phyloP scores from a whole-genome alignment of 2,797 vertebrate species.

The Brachyrhaphis roseni region DNA sequence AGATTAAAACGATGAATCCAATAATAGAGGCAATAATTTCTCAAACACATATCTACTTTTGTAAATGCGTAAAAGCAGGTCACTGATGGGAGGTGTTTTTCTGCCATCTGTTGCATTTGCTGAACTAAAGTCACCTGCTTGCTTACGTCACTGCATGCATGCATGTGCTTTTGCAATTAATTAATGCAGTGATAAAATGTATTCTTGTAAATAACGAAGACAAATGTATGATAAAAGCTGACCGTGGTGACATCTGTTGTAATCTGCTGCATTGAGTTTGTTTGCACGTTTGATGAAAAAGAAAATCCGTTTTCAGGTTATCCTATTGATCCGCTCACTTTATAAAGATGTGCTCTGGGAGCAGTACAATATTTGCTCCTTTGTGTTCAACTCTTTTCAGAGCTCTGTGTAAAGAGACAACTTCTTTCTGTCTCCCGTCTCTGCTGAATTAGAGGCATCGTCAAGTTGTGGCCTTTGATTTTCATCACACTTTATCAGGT shows the following conservation, averaged over 20 bases:
- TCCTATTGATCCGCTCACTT: constrained; percentile 48
- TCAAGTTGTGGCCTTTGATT: constrained; percentile 51
- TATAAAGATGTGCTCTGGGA: constrained; percentile 31
- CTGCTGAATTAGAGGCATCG: constrained; percentile 22
- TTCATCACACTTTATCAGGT: constrained; percentile 65
- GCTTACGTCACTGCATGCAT: background rate
- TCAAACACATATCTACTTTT: constrained; percentile 1
- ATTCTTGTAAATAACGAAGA: background rate
- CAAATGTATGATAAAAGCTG: background rate
- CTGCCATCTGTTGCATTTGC: constrained; percentile 21
- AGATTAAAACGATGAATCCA: background rate
- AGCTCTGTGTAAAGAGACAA: constrained; percentile 32
- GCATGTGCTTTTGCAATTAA: constrained; percentile 37
- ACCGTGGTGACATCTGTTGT: constrained; percentile 7
- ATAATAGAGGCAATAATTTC: constrained; percentile 9
- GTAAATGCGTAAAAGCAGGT: constrained; percentile 1
- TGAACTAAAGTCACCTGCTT: constrained; percentile 6
- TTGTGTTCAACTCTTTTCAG: constrained; percentile 37
- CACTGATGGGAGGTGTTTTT: constrained; percentile 16
- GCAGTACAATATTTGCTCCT: constrained; percentile 32
- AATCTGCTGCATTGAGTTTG: background rate
- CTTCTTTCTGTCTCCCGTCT: constrained; percentile 24
- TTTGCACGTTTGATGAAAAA: constrained; percentile 25
- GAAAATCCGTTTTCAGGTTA: constrained; percentile 37
- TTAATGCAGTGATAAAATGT: constrained; percentile 54